Evolutionary conservation across 1,140 invertebrate genomes (phyloP), one percentile per base, ranked within the genome.

Genomic region (Pomacea maculata): DNA sequence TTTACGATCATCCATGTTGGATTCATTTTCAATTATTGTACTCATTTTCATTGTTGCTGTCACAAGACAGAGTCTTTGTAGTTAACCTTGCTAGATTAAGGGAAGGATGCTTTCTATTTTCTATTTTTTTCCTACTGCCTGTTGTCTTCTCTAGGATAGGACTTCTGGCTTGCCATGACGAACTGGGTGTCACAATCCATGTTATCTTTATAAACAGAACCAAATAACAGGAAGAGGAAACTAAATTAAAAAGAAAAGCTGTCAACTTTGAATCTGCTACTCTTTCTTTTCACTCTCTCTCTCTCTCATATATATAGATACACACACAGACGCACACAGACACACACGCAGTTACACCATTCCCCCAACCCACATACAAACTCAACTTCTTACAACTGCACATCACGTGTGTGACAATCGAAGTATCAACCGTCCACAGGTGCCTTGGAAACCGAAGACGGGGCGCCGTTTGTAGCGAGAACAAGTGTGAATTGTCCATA

Each of bases 281-380:
- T 73, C 8, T 73, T 34, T 73, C 34, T n/a, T 19, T 75, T 19
- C 61, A 75, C 52, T 25, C 25, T 25, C 25, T 25, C 25, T 25
- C 25, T 25, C 21, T 57, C 21, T 25, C 12, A 25, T 25, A 25
- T 25, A 25, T 25, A 25, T 25, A 25, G 0, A 25, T 25, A 25
- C 25, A 25, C 25, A 25, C 25, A 25, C 74, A 61, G 54, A 75
- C 55, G 61, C 74, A 75, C 74, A 75, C 74, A 75, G 11, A 75
- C 74, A 61, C 74, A 75, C 74, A 75, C 1, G 34, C 1, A 45
- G 34, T 0, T 45, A 45, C 34, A 45, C 0, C 2, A 45, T 45
- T 45, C 34, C 34, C 34, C 34, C 34, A 45, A 2, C 74, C 61
- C 55, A 75, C 54, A 61, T 8, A 75, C 54, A 75, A 54, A 61